phyloP scores from a whole-genome alignment of 2,888 invertebrate genomes.

The Lithophane ornitopus region DNA sequence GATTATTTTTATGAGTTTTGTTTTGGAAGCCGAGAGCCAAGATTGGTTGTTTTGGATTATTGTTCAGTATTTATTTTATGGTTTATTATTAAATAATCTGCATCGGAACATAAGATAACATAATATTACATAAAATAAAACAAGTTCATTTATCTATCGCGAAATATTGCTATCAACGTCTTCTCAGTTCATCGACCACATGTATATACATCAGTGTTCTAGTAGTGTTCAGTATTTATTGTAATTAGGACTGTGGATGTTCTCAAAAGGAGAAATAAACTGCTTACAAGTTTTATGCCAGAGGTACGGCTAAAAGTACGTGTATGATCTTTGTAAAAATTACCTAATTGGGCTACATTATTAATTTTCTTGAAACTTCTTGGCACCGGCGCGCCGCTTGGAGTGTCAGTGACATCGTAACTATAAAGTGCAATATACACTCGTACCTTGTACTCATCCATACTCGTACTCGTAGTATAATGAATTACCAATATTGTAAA shows the following conservation, averaged over 20 bases:
- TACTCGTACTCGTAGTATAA: background rate
- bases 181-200: no score
- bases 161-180: no score
- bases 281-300: background rate
- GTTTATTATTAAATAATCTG: no score
- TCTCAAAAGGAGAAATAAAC: background rate
- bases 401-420: background rate
- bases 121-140: no score
- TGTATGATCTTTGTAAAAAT: background rate
- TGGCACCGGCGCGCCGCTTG: background rate
- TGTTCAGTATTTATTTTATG: background rate
- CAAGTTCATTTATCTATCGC: no score
- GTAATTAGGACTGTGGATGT: background rate
- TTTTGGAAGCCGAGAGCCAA: background rate
- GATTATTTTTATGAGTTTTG: conserved; percentile 7
- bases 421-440: background rate
- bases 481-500: background rate
- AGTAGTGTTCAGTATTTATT: background rate
- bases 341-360: background rate
- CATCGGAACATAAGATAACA: no score
- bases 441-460: background rate
- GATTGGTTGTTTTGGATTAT: no score
- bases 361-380: conserved; percentile 7
- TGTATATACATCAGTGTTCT: no score
- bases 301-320: background rate